Conservation (phyloP, 2,113 vertebrate species). For the Blennius ocellaris region DNA sequence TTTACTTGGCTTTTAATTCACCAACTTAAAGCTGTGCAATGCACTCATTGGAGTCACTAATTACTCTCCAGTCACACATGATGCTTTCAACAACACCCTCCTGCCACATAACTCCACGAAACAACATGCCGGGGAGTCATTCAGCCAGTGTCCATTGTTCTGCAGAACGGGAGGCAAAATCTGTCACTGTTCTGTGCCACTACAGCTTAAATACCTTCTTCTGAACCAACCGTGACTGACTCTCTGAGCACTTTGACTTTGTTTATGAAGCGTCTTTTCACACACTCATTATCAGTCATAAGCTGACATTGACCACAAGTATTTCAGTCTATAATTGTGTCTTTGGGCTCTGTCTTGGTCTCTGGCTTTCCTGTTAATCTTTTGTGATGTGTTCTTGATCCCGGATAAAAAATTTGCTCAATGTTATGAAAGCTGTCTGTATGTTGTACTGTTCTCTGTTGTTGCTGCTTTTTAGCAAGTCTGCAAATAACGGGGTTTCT, state of each 20-base stretch:
- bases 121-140: conserved; percentile 55
- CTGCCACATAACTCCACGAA: conserved; percentile 63
- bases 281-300: too few species aligned
- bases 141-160: conserved; percentile 24
- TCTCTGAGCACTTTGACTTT: conserved; percentile 7
- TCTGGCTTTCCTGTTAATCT: too few species aligned
- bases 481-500: too few species aligned
- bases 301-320: too few species aligned
- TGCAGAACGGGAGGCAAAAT: conserved; percentile 42
- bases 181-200: conserved; percentile 33
- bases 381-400: too few species aligned
- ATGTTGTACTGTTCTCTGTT: too few species aligned
- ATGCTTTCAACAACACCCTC: conserved; percentile 59
- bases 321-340: too few species aligned
- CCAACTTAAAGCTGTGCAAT: conserved; percentile 50
- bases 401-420: too few species aligned
- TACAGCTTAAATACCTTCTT: conserved; percentile 8
- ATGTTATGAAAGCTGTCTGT: too few species aligned
- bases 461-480: too few species aligned
- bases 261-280: too few species aligned
- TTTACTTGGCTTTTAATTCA: conserved; percentile 61
- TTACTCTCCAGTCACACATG: conserved; percentile 58
- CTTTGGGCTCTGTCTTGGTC: too few species aligned
- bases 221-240: neutral
- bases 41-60: conserved; percentile 57